phyloP scores from a whole-genome alignment of 1,140 invertebrate genomes.

The Panulirus ornatus region DNA sequence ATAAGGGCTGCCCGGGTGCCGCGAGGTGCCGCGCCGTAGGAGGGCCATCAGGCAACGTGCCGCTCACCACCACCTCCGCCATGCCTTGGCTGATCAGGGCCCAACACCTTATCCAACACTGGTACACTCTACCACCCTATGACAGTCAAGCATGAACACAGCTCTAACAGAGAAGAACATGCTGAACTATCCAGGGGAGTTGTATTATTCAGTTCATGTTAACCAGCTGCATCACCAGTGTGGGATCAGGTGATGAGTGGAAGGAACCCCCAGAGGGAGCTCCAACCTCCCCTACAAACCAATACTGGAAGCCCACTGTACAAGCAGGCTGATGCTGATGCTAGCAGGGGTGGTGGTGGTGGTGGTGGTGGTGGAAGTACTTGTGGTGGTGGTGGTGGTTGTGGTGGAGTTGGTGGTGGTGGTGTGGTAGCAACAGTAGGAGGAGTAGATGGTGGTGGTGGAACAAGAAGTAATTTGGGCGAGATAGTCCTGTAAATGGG shows the following conservation, averaged over 20 bases:
- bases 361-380: conserved; percentile 55
- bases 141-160: conserved; percentile 44
- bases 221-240: conserved; percentile 49
- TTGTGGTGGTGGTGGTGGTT: conserved; percentile 71
- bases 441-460: conserved; percentile 74
- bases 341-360: conserved; percentile 67
- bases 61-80: conserved; percentile 70
- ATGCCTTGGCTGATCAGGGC: conserved; percentile 50
- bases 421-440: conserved; percentile 74
- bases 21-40: conserved; percentile 70
- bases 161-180: neutral
- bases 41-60: conserved; percentile 72
- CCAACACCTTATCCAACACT: conserved; percentile 27
- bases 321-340: conserved; percentile 54
- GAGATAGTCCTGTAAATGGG: conserved; percentile 73
- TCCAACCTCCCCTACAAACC: conserved; percentile 51
- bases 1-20: conserved; percentile 73
- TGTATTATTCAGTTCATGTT: neutral
- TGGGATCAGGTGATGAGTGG: conserved; percentile 46
- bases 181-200: conserved; percentile 29
- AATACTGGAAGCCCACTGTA: conserved; percentile 58
- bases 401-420: conserved; percentile 69
- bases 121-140: conserved; percentile 3
- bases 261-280: conserved; percentile 31
- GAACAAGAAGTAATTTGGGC: conserved; percentile 74